Evolutionary conservation across 2,797 vertebrate species (phyloP), one percentile per base, ranked within the genome.

Genomic region (Danio aesculapii): DNA sequence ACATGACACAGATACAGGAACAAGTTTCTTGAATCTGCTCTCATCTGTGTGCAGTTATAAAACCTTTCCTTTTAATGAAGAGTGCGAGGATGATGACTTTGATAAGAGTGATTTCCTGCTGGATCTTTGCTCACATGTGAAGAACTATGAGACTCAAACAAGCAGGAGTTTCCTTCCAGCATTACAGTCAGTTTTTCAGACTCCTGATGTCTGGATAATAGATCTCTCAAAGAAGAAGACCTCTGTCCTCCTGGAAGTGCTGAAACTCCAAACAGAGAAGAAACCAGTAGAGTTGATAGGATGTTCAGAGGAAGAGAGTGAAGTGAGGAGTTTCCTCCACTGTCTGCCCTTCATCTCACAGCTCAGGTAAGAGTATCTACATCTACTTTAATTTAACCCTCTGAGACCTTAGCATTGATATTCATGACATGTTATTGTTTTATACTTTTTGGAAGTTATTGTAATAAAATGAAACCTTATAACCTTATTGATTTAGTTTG

Each of bases 241-340:
- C 76, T 85, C 77, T 8, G 4, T 76, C 59, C 44, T 81, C 52
- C 79, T 84, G 39, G 74, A 84, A 73, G 68, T 77, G 14, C 44
- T 84, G 53, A 68, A 74, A 58, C 58, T 84, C 13, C 66, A 81
- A 49, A 75, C 17, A 82, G 8, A 5, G 47, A 82, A 76, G 53
- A 70, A 70, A 70, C 47, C 73, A 75, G 58, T 72, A 11, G 0
- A 76, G 0, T 55, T 81, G 71, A 62, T 8, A 5, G 9, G 19
- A 39, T 81, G 53, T n/a, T 21, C 64, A 69, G 30, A 68, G 57
- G 57, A 76, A 52, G 55, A 70, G 57, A 63, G 57, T 69, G 50
- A 67, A 13, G 0, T 75, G 5, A 67, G 0, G 79, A 46, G 19
- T 43, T 66, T 76, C 30, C 71, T 81, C 19, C 71, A 75, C 50